Evolutionary conservation across 1,140 invertebrate species (phyloP), one percentile per base, ranked within the genome.

Genomic region (Oppia nitens): DNA sequence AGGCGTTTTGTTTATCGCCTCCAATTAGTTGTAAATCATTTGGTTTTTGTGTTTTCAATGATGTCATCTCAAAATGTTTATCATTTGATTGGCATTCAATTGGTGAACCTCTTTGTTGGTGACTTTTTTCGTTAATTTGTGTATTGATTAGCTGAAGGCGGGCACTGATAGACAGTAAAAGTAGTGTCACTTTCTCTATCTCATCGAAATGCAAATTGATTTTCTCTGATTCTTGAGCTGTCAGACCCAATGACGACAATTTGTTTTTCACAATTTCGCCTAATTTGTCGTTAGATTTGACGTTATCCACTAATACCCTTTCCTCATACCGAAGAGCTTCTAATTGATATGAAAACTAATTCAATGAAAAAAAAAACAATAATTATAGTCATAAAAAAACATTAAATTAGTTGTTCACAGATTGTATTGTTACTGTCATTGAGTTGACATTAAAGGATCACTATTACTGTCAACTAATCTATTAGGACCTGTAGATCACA

Each of bases 181-280:
- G 28, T 52, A 21, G 24, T 14, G 57, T 58, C 3, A 58, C 48
- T 49, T 58, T 58, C 32, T 58, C 57, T n/a, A 51, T 51, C 27
- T 58, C 57, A n/a, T 58, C 57, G 12, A n/a, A 58, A 32, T 58
- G 57, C 9, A 58, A 50, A 25, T 24, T 28, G 3, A 58, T 52
- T 29, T 58, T 58, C 51, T 58, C 57, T 14, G 57, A 29, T 20
- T 58, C 57, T 20, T 51, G 57, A 6, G 17, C 20, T 6, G 57
- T 24, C 14, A 58, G 17, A 6, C 57, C 57, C 11, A 25, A 9
- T 17, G n/a, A n/a, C 6, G 9, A 11, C 9, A 58, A 28, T 28
- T 51, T 50, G 23, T 9, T 9, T 12, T 50, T 25, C 20, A 58
- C 27, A 12, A n/a, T 4, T 24, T n/a, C 6, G 9, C 57, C 57